These are phyloP conservation scores for Pheosia gnoma DNA, from an alignment of 2,888 invertebrate species.

Conservation along the genomic window DNA sequence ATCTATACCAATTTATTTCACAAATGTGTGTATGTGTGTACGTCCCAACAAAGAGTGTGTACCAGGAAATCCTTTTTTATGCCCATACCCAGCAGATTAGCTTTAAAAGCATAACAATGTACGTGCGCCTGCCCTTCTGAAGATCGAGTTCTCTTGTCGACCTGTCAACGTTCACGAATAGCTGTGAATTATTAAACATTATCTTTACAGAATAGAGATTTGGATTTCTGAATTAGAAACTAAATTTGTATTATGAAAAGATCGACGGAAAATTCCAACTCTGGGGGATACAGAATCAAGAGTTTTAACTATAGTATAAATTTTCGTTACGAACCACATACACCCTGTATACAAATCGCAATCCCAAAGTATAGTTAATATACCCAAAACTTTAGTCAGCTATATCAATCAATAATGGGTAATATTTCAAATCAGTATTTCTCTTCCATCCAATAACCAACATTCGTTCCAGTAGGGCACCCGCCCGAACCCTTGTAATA, in stretches of 20 bases:
- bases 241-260: no score
- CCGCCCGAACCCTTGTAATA: constrained; percentile 21
- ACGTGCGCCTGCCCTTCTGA: not conserved
- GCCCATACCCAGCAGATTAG: constrained; percentile 45
- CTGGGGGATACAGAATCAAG: no score
- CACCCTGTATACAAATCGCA: no score
- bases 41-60: constrained; percentile 11
- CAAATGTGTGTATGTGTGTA: constrained; percentile 47
- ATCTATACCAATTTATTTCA: constrained; percentile 52
- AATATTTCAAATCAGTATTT: not conserved
- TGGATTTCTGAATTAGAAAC: no score
- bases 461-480: not conserved
- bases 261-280: no score
- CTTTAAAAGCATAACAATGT: constrained; percentile 53
- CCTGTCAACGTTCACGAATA: not conserved
- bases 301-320: no score
- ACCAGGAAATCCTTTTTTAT: constrained; percentile 47
- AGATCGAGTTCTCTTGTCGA: not conserved
- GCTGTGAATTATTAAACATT: not conserved
- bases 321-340: no score
- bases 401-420: no score
- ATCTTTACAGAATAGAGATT: no score
- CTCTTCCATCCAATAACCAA: not conserved
- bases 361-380: no score
- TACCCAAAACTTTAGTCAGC: no score